Base-by-base conservation (phyloP, 2,113 vertebrate genomes). In the Corythoichthys haematopterus region DNA sequence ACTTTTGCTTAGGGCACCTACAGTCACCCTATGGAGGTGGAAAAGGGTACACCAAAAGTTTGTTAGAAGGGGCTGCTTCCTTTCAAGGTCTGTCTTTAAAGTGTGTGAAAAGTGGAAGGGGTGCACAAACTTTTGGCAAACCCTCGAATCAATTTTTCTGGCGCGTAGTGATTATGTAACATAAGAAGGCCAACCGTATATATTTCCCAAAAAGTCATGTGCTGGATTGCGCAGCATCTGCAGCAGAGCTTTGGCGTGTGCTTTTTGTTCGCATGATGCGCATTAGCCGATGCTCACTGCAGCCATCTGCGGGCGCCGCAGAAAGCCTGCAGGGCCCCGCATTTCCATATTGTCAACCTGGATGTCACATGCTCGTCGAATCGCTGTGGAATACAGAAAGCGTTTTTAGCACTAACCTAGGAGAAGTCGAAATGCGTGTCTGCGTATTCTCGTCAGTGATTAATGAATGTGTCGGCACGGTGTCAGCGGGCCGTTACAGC, bases 401-500 rank as follows among this genome's bases (percentile, higher is more conserved):
- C 6, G 58, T 20, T 5, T 12, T 68, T 70, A 36, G 36, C 40
- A 7, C 57, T 20, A 51, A 36, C 33, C 33, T 14, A 14, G 52
- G 3, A 12, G 20, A 28, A 50, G 4, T 55, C 46, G 40, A 36
- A 51, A 62, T 58, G 9, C 3, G 35, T 33, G 52, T 59, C 9
- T 38, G 8, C 20, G 46, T 3, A 43, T 36, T 52, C 75, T 45
- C 40, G 63, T 67, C 73, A 72, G 74, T 88, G 86, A 87, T 88
- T 89, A 87, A 90, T 86, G 85, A 74, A 84, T 7, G 69, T 83
- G 55, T 65, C 72, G 64, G 73, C 63, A 75, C 69, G 80, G 81
- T 68, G 70, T 84, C 80, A 83, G 84, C 68, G 47, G 82, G 78
- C 84, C 80, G 68, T 84, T 87, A 88, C 82, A 84, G 82, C 82